Percentiles rank a stretch among this genome's conserved stretches.
Evolutionary conservation across 2,888 invertebrate species (phyloP).

Genomic region (Trichogramma evanescens): DNA sequence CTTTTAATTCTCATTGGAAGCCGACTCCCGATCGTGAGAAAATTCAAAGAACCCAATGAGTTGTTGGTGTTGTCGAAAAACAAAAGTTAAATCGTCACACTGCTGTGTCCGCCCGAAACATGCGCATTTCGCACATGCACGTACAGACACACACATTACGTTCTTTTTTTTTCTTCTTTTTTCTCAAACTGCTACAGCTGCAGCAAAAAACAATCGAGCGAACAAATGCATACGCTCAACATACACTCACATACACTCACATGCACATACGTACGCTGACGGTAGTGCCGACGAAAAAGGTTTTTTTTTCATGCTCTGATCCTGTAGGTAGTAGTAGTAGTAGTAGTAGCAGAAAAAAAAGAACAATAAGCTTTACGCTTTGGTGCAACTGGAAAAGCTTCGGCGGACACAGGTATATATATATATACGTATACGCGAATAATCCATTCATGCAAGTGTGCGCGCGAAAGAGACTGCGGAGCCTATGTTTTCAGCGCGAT

Average conservation of each 20-base stretch:
- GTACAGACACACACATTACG: constrained; percentile 1
- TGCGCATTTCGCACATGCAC: not conserved
- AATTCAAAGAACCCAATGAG: constrained; percentile 4
- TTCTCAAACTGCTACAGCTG: not conserved
- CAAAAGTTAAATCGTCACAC: constrained; percentile 1
- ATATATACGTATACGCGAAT: too few species aligned
- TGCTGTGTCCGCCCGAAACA: too few species aligned
- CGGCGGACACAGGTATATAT: too few species aligned
- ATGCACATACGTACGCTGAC: not conserved
- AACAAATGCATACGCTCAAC: not conserved
- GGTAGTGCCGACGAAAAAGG: constrained; percentile 13
- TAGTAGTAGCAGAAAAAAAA: too few species aligned
- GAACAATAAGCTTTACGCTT: too few species aligned
- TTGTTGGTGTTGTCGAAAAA: not conserved
- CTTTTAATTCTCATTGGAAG: not conserved
- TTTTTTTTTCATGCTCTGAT: not conserved
- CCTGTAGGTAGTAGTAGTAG: too few species aligned
- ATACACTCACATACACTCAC: too few species aligned
- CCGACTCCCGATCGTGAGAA: not conserved
- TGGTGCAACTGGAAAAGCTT: too few species aligned
- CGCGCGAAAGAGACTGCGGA: too few species aligned
- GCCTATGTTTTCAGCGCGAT: not conserved
- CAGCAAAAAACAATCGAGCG: constrained; percentile 12
- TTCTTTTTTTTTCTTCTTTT: not conserved
- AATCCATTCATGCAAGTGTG: too few species aligned